Evolutionary conservation across 2,113 vertebrate genomes (phyloP).

Genomic region (Trichechus manatus): DNA sequence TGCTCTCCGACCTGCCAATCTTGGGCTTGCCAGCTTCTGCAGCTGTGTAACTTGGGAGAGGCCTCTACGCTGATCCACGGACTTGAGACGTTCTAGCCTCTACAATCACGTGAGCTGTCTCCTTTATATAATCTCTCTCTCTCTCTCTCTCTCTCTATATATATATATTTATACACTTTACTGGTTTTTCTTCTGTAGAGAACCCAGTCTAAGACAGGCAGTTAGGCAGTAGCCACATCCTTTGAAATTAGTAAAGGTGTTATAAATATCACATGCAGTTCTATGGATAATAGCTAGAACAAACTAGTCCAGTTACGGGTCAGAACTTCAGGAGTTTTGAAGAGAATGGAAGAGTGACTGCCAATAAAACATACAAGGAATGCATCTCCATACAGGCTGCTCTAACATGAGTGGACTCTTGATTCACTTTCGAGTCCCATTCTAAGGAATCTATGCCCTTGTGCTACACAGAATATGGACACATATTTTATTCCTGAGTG

Average conservation of each 20-base stretch:
- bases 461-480: background rate
- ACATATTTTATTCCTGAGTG: background rate
- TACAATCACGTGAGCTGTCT: no score
- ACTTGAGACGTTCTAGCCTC: no score
- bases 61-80: no score
- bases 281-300: background rate
- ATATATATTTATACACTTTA: no score
- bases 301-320: background rate
- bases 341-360: background rate
- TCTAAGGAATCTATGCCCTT: background rate
- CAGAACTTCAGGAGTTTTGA: background rate
- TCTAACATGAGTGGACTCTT: background rate
- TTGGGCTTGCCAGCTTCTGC: no score
- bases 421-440: background rate
- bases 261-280: background rate
- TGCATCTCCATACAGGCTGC: background rate
- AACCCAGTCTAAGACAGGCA: background rate
- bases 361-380: background rate
- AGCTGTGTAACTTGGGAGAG: no score
- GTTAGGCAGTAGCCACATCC: background rate
- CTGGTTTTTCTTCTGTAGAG: no score
- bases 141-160: no score
- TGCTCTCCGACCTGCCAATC: no score
- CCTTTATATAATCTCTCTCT: no score
- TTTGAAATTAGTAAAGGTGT: background rate